Percentiles rank a stretch among this genome's conserved stretches.
These are phyloP conservation scores for Myotis myotis DNA, from an alignment of 2,797 vertebrate genomes.

Conservation along the genomic window DNA sequence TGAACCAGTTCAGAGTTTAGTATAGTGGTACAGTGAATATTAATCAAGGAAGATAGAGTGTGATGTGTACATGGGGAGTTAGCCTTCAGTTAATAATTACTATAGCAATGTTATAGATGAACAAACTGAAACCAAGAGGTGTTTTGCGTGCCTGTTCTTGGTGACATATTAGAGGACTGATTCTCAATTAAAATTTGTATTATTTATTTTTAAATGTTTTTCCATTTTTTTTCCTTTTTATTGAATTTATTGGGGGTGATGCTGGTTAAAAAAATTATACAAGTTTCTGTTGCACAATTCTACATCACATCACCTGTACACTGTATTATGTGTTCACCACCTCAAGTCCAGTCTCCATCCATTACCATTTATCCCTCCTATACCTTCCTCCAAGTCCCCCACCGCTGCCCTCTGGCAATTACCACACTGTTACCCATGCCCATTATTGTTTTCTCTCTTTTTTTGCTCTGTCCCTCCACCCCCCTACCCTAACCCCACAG, in stretches of 20 bases:
- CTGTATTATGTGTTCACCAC: background rate
- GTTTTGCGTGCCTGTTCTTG: background rate
- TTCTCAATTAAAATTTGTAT: slow-evolving; percentile 28
- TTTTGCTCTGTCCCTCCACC: background rate
- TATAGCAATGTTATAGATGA: background rate
- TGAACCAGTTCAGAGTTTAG: background rate
- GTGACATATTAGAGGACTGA: background rate
- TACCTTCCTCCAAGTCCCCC: background rate
- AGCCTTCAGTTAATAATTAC: background rate
- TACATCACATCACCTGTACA: background rate
- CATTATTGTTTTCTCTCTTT: background rate
- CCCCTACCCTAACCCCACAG: too few relatives aligned
- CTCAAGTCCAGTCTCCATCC: background rate
- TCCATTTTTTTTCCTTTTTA: background rate
- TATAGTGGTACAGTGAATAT: background rate
- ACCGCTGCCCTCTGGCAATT: background rate
- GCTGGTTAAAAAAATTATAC: background rate
- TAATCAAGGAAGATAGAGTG: background rate
- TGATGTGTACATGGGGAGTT: background rate
- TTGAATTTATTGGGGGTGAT: background rate
- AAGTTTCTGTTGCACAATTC: background rate
- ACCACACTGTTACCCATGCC: background rate
- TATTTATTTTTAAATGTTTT: background rate
- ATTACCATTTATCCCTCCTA: background rate
- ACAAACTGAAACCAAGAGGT: background rate